phyloP scores from a whole-genome alignment of 2,797 vertebrate species.

The Amphiprion clarkii region DNA sequence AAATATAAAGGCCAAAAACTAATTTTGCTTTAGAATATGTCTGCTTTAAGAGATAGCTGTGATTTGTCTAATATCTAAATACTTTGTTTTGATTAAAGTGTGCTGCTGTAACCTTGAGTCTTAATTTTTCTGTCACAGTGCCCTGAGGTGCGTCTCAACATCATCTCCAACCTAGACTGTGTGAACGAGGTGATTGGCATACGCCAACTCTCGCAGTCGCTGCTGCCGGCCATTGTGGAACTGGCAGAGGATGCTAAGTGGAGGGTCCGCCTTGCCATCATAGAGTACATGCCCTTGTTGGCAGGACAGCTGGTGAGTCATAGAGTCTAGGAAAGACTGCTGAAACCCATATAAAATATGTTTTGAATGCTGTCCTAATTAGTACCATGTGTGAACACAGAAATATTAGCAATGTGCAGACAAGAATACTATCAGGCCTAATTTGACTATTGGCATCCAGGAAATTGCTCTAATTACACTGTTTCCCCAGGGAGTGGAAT shows the following conservation, averaged over 20 bases:
- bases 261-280: conserved; percentile 94
- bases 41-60: not conserved
- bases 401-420: conserved; percentile 13
- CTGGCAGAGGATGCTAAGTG: conserved; percentile 94
- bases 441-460: conserved; percentile 7
- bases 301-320: conserved; percentile 92
- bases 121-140: conserved; percentile 79
- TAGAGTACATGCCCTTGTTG: conserved; percentile 94
- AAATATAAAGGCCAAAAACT: not conserved
- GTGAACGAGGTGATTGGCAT: conserved; percentile 95
- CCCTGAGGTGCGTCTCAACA: conserved; percentile 93
- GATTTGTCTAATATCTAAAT: not conserved
- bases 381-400: conserved; percentile 9
- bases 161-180: conserved; percentile 94
- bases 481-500: conserved; percentile 90
- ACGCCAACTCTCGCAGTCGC: conserved; percentile 92
- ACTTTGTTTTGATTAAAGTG: not conserved
- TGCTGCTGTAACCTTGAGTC: not conserved
- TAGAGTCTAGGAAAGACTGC: conserved; percentile 21
- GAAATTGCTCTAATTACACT: conserved; percentile 18
- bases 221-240: conserved; percentile 93
- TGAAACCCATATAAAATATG: conserved; percentile 25
- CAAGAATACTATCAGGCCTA: not conserved
- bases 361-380: conserved; percentile 24
- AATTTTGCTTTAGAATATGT: not conserved